These are phyloP conservation scores for Aleiodes leptofemur DNA, from an alignment of 2,888 invertebrate species.

Conservation along the genomic window DNA sequence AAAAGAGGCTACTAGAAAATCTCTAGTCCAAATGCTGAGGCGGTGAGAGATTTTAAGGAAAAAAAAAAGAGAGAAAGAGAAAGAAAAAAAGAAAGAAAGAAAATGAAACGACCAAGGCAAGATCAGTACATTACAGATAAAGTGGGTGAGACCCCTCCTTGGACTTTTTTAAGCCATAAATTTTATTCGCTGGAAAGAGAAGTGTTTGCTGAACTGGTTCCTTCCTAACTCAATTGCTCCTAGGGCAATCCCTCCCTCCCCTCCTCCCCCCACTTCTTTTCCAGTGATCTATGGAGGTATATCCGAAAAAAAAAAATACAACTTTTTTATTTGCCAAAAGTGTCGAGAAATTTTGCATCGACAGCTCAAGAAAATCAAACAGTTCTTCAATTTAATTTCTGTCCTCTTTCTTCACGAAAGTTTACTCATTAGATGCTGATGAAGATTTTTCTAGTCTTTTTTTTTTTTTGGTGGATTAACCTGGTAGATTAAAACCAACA, in stretches of 20 bases:
- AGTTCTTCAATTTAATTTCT: slow-evolving; percentile 4
- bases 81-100: slow-evolving; percentile 16
- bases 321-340: slow-evolving; percentile 37
- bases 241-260: slow-evolving; percentile 36
- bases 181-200: slow-evolving; percentile 63
- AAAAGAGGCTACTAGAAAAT: slow-evolving; percentile 53
- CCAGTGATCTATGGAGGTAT: slow-evolving; percentile 71
- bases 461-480: slow-evolving; percentile 41
- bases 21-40: slow-evolving; percentile 51
- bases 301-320: slow-evolving; percentile 47
- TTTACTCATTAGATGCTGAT: slow-evolving; percentile 43
- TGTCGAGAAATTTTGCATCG: slow-evolving; percentile 65
- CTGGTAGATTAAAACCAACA: slow-evolving; percentile 50
- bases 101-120: slow-evolving; percentile 67
- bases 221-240: slow-evolving; percentile 75
- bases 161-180: slow-evolving; percentile 75
- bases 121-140: slow-evolving; percentile 76
- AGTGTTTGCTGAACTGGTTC: slow-evolving; percentile 76
- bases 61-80: slow-evolving; percentile 27
- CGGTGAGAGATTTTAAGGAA: slow-evolving; percentile 26
- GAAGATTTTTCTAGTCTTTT: slow-evolving; percentile 37
- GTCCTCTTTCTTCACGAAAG: slow-evolving; percentile 8
- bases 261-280: slow-evolving; percentile 46
- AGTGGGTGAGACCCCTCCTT: slow-evolving; percentile 68
- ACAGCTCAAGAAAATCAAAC: slow-evolving; percentile 37